Conservation (phyloP, 2,797 vertebrate species). For the Cheirogaleus major region DNA sequence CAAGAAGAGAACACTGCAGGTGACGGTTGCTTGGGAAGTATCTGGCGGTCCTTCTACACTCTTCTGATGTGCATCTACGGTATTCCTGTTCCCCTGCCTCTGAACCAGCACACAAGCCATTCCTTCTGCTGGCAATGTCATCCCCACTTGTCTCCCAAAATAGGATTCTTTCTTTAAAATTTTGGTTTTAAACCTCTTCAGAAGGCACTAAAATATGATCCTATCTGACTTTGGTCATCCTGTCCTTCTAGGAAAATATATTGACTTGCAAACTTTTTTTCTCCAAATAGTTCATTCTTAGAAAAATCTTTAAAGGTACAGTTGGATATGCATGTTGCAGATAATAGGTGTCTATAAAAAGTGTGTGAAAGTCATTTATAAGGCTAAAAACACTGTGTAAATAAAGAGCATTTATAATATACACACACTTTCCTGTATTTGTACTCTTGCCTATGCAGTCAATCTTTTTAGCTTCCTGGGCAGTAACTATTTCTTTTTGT, state of each 20-base stretch:
- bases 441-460: background rate
- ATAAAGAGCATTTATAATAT: background rate
- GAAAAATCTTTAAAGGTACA: background rate
- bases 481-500: background rate
- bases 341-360: background rate
- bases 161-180: background rate
- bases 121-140: background rate
- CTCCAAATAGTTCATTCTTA: background rate
- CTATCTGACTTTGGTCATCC: background rate
- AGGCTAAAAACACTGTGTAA: background rate
- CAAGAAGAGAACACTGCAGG: too few species aligned
- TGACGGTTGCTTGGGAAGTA: background rate
- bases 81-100: background rate
- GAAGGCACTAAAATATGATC: conserved; percentile 19
- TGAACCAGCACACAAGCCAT: background rate
- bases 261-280: background rate
- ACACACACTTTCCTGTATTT: background rate
- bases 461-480: background rate
- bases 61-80: background rate
- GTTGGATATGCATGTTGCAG: background rate
- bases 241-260: conserved; percentile 39
- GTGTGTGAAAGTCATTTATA: background rate
- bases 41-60: rapidly evolving
- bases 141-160: background rate
- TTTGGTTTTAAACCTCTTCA: background rate